A percentile compares a stretch with the other conserved stretches of the same genome.
Evolutionary conservation across 2,797 vertebrate species (phyloP).

Genomic region (Gymnoscopelus microlampas): DNA sequence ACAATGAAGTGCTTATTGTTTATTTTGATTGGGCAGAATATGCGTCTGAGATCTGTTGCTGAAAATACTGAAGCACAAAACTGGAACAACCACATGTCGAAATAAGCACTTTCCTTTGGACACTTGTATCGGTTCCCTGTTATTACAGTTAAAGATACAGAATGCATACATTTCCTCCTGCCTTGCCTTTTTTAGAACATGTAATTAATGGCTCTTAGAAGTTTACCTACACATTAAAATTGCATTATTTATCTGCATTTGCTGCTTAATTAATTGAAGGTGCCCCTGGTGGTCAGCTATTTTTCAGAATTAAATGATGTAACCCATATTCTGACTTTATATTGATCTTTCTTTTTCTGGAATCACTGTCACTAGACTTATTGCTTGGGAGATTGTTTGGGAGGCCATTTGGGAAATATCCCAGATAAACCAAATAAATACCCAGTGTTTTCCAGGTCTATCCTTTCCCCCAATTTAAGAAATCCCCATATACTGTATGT

Average conservation of each 20-base stretch:
- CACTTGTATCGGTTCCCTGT: constrained; percentile 49
- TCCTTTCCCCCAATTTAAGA: constrained; percentile 19
- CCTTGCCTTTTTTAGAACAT: constrained; percentile 51
- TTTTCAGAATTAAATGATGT: constrained; percentile 19
- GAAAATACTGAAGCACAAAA: constrained; percentile 74
- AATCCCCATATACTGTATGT: constrained; percentile 13
- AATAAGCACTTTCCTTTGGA: constrained; percentile 72
- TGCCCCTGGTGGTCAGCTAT: constrained; percentile 36
- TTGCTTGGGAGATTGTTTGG: constrained; percentile 18
- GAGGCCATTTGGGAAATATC: constrained; percentile 29
- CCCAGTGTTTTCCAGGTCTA: constrained; percentile 33
- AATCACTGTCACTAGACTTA: constrained; percentile 29
- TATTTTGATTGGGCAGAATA: constrained; percentile 77
- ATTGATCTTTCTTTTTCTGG: background rate
- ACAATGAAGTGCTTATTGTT: constrained; percentile 65
- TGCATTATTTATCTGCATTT: constrained; percentile 48
- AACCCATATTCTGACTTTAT: constrained; percentile 22
- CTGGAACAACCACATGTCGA: constrained; percentile 58
- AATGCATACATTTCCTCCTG: constrained; percentile 43
- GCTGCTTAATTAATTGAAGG: constrained; percentile 50
- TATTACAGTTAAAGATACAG: constrained; percentile 45
- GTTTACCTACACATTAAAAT: constrained; percentile 33
- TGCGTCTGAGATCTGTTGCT: constrained; percentile 49
- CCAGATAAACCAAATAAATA: constrained; percentile 49
- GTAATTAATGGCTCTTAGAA: constrained; percentile 29